These are phyloP conservation scores for Sinodicranocentrus sp. DNA, from an alignment of 2,888 invertebrate genomes.

Conservation along the genomic window DNA sequence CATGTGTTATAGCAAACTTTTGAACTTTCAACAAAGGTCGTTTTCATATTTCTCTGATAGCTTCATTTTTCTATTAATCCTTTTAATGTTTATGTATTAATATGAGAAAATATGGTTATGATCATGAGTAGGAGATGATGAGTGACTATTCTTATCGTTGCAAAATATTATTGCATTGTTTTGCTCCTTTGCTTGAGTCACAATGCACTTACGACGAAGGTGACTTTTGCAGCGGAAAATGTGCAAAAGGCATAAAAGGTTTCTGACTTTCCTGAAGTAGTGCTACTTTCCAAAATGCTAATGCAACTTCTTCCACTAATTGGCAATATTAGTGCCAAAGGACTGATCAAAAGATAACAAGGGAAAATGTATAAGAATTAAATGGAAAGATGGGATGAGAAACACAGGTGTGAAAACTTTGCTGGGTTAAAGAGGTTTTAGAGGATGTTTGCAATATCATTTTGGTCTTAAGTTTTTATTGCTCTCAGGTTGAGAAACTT, in stretches of 20 bases:
- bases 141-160: too few relatives aligned
- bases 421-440: background rate
- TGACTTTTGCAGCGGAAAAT: background rate
- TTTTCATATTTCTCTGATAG: too few relatives aligned
- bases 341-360: conserved; percentile 23
- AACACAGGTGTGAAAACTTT: conserved; percentile 1
- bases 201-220: too few relatives aligned
- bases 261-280: too few relatives aligned
- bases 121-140: too few relatives aligned
- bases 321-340: conserved; percentile 29
- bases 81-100: too few relatives aligned
- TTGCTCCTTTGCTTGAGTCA: too few relatives aligned
- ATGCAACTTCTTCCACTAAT: conserved; percentile 31
- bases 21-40: too few relatives aligned
- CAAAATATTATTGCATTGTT: too few relatives aligned
- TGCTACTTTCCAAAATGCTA: conserved; percentile 43
- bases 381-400: background rate
- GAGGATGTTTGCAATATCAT: background rate
- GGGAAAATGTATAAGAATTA: background rate
- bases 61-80: too few relatives aligned
- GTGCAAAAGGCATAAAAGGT: background rate
- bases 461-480: background rate
- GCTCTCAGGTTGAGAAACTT: background rate
- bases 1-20: too few relatives aligned
- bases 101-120: too few relatives aligned